Evolutionary conservation across 2,113 vertebrate genomes (phyloP).

Genomic region (Leptodactylus fuscus): DNA sequence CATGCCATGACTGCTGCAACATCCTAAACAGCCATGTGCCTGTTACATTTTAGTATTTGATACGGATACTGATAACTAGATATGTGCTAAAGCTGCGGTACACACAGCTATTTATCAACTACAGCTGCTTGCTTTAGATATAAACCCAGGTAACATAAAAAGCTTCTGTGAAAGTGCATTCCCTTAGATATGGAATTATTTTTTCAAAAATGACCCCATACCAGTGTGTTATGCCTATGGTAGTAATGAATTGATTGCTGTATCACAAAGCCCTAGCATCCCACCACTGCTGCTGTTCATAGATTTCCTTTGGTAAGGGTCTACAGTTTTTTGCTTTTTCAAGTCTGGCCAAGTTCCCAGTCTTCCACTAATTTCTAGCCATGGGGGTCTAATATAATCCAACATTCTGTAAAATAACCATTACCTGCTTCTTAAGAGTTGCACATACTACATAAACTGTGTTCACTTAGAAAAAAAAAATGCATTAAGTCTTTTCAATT

Average conservation of each 20-base stretch:
- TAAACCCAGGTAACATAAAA: background rate
- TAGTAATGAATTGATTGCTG: constrained; percentile 6
- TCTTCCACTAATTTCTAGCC: background rate
- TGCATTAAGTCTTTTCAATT: background rate
- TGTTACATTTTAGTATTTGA: no score
- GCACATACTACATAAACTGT: background rate
- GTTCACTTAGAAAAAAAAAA: background rate
- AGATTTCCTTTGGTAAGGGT: background rate
- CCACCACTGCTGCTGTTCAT: background rate
- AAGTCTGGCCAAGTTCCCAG: constrained; percentile 3
- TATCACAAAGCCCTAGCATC: background rate
- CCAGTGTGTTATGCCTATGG: background rate
- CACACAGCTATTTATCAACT: background rate
- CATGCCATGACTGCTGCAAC: background rate
- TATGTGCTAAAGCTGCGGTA: background rate
- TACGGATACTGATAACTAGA: background rate
- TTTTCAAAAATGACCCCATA: constrained; percentile 11
- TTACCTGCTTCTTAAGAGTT: background rate
- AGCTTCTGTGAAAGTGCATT: background rate
- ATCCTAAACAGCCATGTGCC: background rate
- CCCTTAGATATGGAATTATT: background rate
- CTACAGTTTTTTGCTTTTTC: background rate
- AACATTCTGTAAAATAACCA: background rate
- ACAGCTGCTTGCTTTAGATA: background rate
- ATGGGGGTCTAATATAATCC: background rate